Evolutionary conservation across 2,113 vertebrate species (phyloP).

Genomic region (Callionymus lyra): DNA sequence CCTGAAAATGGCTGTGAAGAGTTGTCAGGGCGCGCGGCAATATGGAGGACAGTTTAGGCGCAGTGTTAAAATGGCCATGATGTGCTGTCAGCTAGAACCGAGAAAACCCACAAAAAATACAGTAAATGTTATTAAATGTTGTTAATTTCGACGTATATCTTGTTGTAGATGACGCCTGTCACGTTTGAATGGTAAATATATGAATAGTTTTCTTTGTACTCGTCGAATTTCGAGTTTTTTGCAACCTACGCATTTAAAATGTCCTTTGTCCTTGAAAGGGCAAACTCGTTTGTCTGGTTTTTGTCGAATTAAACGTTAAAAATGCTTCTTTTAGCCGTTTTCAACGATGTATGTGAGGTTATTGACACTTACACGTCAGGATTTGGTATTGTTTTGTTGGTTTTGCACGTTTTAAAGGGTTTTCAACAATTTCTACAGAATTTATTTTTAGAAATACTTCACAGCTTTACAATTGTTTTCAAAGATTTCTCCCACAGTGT

Average conservation of each 20-base stretch:
- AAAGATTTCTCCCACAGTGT: background rate
- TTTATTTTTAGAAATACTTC: constrained; percentile 12
- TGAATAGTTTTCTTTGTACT: constrained; percentile 20
- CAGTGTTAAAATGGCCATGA: constrained; percentile 72
- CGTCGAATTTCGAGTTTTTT: constrained; percentile 41
- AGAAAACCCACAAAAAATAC: constrained; percentile 9
- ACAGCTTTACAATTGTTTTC: background rate
- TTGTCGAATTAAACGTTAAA: constrained; percentile 40
- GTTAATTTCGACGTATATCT: constrained; percentile 1
- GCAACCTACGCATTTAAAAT: constrained; percentile 73
- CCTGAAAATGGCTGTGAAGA: constrained; percentile 17
- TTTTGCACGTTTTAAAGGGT: constrained; percentile 38
- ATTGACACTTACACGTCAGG: constrained; percentile 7
- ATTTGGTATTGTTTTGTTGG: constrained; percentile 24
- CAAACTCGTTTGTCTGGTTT: constrained; percentile 62
- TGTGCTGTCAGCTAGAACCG: constrained; percentile 46
- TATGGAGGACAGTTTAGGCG: constrained; percentile 66
- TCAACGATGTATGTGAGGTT: constrained; percentile 2
- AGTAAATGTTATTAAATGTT: background rate
- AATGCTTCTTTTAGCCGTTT: constrained; percentile 1
- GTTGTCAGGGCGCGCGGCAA: constrained; percentile 45
- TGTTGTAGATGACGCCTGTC: constrained; percentile 20
- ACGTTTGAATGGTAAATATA: constrained; percentile 12
- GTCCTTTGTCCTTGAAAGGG: constrained; percentile 75
- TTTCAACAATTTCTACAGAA: constrained; percentile 18